Base-by-base conservation (phyloP, 2,888 invertebrate genomes). In the Limnephilus auricula region DNA sequence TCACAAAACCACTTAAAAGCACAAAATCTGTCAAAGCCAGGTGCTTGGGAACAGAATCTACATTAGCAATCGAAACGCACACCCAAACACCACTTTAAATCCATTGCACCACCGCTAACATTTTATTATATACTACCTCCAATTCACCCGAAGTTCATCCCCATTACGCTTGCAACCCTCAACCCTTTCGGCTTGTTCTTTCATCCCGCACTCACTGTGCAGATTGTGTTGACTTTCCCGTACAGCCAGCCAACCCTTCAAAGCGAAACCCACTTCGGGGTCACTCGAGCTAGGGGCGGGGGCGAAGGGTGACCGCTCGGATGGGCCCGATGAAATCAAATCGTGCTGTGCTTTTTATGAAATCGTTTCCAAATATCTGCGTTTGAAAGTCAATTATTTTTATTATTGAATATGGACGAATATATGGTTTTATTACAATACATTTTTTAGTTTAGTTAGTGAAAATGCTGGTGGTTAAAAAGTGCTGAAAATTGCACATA, bases 21-120 rank as follows among this genome's bases (percentile, higher is more conserved):
- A 65, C 65, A 65, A 65, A 65, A 65, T 65, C 65, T 65, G 65
- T 65, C 65, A 65, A 65, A 65, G 65, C 65, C 65, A 65, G 65
- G 65, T 65, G 65, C 65, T 65, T 65, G 65, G 65, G n/a, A n/a
- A 65, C 25, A 65, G 65, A 65, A 65, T 65, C 65, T 65, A 65
- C 65, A 65, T 65, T 65, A 40, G 85, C 45, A 85, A 85, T 85
- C 85, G n/a, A 40, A 45, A 85, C 85, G 30, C 85, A 45, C 45
- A 15, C 82, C 89, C 50, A 31, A 32, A 89, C 89, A 89, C 37
- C 89, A 40, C 89, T 89, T 89, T 89, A 80, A 89, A 89, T 89
- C 89, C 89, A 89, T 89, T 89, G 79, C 50, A 50, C 89, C 34
- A 31, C 89, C 89, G 65, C 87, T 40, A 40, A 85, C 65, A 87